A percentile compares a stretch with the other conserved stretches of the same genome.
These are phyloP conservation scores for Tenthredo livida DNA, from an alignment of 2,888 invertebrate genomes.

Conservation along the genomic window DNA sequence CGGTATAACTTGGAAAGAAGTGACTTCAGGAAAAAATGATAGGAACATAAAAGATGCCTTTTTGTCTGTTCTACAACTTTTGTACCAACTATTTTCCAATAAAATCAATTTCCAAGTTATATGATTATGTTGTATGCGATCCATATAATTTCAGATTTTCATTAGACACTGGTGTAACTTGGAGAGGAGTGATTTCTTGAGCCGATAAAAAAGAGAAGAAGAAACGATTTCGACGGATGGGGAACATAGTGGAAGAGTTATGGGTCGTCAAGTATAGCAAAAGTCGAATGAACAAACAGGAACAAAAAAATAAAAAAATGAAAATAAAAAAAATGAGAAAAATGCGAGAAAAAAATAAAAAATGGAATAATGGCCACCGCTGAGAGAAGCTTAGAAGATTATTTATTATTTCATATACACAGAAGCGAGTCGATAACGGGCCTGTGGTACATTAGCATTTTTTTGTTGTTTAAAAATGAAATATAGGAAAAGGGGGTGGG, in stretches of 20 bases:
- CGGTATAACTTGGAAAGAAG: not conserved
- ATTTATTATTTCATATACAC: constrained; percentile 74
- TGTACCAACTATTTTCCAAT: not conserved
- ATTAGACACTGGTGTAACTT: not conserved
- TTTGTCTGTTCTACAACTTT: not conserved
- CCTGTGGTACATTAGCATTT: constrained; percentile 75
- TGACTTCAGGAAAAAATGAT: not conserved
- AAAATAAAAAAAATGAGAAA: not conserved
- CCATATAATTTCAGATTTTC: not conserved
- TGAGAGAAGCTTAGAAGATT: constrained; percentile 62
- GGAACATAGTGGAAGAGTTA: not conserved
- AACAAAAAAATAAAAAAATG: constrained; percentile 55
- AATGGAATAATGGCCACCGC: constrained; percentile 26
- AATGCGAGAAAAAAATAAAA: not conserved
- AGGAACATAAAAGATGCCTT: not conserved
- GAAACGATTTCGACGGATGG: not conserved
- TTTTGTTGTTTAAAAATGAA: constrained; percentile 79
- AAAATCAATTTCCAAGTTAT: not conserved
- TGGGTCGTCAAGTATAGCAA: not conserved
- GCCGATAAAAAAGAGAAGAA: not conserved
- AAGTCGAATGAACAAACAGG: constrained; percentile 55
- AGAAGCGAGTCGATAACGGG: constrained; percentile 67
- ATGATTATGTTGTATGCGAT: not conserved
- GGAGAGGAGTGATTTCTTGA: not conserved
- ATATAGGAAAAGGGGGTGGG: constrained; percentile 68